Evolutionary conservation across 2,888 invertebrate genomes (phyloP), one percentile per base, ranked within the genome.

Genomic region (Heteromurus nitidus): DNA sequence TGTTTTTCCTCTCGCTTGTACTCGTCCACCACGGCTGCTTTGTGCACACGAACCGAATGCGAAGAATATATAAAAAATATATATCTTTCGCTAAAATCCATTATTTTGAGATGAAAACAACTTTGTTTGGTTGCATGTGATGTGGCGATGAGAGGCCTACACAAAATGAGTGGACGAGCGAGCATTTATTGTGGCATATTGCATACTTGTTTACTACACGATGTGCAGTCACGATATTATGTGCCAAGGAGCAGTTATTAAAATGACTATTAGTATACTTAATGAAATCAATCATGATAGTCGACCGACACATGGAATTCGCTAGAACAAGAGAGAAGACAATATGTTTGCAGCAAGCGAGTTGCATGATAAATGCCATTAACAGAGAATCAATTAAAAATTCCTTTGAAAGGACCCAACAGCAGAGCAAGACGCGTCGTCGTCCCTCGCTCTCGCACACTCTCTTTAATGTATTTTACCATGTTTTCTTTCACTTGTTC

Each of bases 261-360:
- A 42, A 70, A 58, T 16, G 20, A 44, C 55, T 28, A 72, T 62
- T 47, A 72, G 47, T 26, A 28, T 36, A 9, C 7, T 55, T 72
- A 72, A 72, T 72, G 72, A 72, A 72, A 72, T 72, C 72, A 60
- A 60, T 72, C 72, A 72, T 47, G 72, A 60, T n/a, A n/a, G n/a
- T n/a, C 69, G 50, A 67, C 18, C 47, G 65, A 20, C 3, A 42
- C n/a, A 16, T 16, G 47, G 7, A 16, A 16, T 24, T 55, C 3
- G 2, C 22, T 36, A n/a, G 64, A 13, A 72, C 24, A 11, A 42
- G 22, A 60, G 47, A 72, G 30, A 62, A 69, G 28, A 5, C 31
- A 55, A 28, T 24, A 69, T n/a, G 53, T 44, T 28, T n/a, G n/a
- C n/a, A 20, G 30, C 31, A 64, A 58, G 44, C 31, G 20, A 62